Conservation (phyloP, 2,113 vertebrate species). For the Psilopsiagon aurifrons region DNA sequence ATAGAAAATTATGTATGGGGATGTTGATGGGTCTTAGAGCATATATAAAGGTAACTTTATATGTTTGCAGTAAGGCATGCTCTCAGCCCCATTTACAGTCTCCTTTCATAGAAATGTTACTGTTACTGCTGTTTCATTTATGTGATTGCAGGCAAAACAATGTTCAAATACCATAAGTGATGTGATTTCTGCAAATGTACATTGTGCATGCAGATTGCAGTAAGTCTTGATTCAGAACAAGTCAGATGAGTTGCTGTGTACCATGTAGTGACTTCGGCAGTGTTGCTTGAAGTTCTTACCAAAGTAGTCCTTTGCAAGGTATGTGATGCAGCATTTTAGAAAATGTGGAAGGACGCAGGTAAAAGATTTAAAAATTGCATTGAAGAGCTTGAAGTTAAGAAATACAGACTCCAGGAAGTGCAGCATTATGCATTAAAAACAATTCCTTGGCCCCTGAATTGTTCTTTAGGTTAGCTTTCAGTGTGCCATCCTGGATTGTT, state of each 20-base stretch:
- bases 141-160: neutral
- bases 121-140: neutral
- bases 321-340: neutral
- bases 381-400: neutral
- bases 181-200: neutral
- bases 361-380: neutral
- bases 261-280: neutral
- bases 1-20: neutral
- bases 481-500: rapidly evolving
- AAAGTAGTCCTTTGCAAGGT: neutral
- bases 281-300: neutral
- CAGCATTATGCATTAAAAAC: neutral
- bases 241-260: neutral
- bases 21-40: neutral
- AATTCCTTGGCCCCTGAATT: neutral
- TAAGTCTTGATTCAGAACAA: neutral
- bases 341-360: neutral
- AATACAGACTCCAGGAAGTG: neutral
- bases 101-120: neutral
- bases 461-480: neutral
- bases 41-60: neutral
- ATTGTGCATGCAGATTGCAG: neutral
- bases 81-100: neutral
- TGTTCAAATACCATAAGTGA: neutral
- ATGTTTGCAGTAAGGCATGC: neutral